Evolutionary conservation across 1,140 invertebrate species (phyloP).

Genomic region (Streblospio benedicti): DNA sequence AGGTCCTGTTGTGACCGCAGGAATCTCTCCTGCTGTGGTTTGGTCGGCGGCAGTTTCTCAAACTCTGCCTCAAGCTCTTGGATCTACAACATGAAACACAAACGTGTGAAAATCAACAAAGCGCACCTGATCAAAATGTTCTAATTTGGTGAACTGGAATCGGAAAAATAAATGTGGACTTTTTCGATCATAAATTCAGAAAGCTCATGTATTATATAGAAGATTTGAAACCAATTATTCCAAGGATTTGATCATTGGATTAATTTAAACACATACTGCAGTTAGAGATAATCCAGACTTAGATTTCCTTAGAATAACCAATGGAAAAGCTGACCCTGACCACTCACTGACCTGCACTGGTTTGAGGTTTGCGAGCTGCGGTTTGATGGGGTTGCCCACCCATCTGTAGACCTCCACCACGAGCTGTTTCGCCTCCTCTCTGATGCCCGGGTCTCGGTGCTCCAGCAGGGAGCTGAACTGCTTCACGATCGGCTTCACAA

Average conservation of each 20-base stretch:
- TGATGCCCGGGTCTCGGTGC: slow-evolving; percentile 81
- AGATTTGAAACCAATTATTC: too few species aligned
- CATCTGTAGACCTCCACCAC: slow-evolving; percentile 86
- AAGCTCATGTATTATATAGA: too few species aligned
- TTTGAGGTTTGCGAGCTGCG: slow-evolving; percentile 76
- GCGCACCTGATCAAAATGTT: too few species aligned
- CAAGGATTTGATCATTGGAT: too few species aligned
- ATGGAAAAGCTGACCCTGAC: too few species aligned
- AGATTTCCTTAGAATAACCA: too few species aligned
- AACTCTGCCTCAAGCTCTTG: slow-evolving; percentile 84
- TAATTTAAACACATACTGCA: too few species aligned
- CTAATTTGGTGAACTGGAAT: too few species aligned
- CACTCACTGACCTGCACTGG: slow-evolving; percentile 64
- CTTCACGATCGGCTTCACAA: slow-evolving; percentile 80
- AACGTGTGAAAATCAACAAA: too few species aligned
- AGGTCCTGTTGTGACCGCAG: slow-evolving; percentile 74
- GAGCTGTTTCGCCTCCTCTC: slow-evolving; percentile 82
- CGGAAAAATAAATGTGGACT: slow-evolving; percentile 18
- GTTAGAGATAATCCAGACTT: too few species aligned
- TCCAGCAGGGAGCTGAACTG: slow-evolving; percentile 73
- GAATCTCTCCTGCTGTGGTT: slow-evolving; percentile 66
- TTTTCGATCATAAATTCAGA: too few species aligned
- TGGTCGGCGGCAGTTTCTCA: slow-evolving; percentile 60
- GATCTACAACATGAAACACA: slow-evolving; percentile 52
- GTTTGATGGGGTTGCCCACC: slow-evolving; percentile 77